These are phyloP conservation scores for Stomatorhinus ivindoensis DNA, from an alignment of 2,113 vertebrate genomes.

Conservation along the genomic window DNA sequence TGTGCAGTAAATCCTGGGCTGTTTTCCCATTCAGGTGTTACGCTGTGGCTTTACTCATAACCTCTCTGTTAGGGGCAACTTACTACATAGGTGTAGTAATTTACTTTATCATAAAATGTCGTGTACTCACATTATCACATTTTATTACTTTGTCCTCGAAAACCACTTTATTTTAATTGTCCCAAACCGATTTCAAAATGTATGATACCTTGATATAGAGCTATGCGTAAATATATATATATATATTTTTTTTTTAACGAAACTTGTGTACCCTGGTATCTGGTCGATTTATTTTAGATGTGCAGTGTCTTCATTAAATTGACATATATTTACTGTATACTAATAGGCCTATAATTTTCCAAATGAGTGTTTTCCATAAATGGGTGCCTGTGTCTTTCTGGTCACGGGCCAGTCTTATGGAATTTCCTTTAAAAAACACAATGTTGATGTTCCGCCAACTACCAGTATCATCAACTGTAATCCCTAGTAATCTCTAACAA, in stretches of 20 bases:
- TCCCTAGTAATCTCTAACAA: neutral
- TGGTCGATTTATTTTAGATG: neutral
- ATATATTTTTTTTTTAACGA: neutral
- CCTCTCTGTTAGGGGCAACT: neutral
- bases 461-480: neutral
- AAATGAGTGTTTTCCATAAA: neutral
- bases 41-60: neutral
- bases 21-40: neutral
- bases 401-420: neutral
- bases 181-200: neutral
- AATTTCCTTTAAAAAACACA: neutral
- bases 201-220: neutral
- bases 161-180: neutral
- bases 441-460: neutral
- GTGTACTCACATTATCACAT: neutral
- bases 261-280: neutral
- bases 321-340: neutral
- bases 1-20: neutral
- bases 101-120: neutral
- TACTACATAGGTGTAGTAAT: neutral
- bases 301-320: neutral
- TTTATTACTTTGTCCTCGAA: neutral
- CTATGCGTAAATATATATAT: neutral
- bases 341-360: neutral
- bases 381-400: neutral